phyloP scores from a whole-genome alignment of 2,113 vertebrate genomes.

The Protobothrops flavoviridis region DNA sequence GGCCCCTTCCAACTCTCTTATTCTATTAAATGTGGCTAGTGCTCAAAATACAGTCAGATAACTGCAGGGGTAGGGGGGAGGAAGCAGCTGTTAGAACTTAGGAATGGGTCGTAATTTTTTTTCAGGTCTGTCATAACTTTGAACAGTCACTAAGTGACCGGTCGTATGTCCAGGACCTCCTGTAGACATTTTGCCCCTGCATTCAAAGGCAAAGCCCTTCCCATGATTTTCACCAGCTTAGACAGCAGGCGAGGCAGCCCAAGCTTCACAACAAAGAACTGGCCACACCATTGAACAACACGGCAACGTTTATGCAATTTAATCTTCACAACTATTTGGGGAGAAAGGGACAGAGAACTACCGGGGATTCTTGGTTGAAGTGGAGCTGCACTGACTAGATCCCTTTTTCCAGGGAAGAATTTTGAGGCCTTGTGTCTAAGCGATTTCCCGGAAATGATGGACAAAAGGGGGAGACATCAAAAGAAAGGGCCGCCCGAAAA shows the following conservation, averaged over 20 bases:
- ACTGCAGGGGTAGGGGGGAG: background rate
- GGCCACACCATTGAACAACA: too few species aligned
- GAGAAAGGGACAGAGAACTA: background rate
- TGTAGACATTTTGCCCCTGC: accelerated
- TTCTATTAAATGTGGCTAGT: background rate
- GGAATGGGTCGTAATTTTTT: background rate
- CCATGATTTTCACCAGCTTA: background rate
- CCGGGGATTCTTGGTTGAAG: background rate
- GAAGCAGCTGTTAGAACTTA: background rate
- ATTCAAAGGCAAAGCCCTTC: background rate
- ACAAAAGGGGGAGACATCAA: background rate
- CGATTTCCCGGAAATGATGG: background rate
- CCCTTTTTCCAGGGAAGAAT: background rate
- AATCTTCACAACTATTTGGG: background rate
- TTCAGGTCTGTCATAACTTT: background rate
- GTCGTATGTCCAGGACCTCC: background rate
- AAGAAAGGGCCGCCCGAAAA: accelerated
- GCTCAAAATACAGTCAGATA: background rate
- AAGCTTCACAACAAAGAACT: too few species aligned
- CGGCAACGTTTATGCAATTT: background rate
- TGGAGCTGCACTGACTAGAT: background rate
- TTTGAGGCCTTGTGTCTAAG: background rate
- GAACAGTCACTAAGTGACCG: background rate
- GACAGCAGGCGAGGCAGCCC: background rate
- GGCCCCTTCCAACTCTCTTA: background rate